Percentiles rank a stretch among this genome's conserved stretches.
phyloP scores from a whole-genome alignment of 2,888 invertebrate species.

The Blastobasis lacticolella region DNA sequence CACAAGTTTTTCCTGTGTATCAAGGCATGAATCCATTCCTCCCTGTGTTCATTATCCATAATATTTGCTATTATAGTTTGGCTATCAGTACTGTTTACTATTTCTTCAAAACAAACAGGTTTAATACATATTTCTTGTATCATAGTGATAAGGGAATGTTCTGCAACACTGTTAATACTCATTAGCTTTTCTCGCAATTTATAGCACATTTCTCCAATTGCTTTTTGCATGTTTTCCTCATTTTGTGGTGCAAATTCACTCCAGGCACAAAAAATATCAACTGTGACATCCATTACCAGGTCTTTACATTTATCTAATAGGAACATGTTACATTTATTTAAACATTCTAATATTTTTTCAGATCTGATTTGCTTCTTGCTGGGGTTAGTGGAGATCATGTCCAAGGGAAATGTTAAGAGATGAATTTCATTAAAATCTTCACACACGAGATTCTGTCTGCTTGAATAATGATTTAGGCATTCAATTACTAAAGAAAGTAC shows the following conservation, averaged over 20 bases:
- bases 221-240: slow-evolving; percentile 49
- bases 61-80: slow-evolving; percentile 40
- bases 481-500: slow-evolving; percentile 31
- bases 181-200: slow-evolving; percentile 33
- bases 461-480: slow-evolving; percentile 32
- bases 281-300: slow-evolving; percentile 53
- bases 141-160: slow-evolving; percentile 50
- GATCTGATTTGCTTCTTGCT: slow-evolving; percentile 27
- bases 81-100: slow-evolving; percentile 37
- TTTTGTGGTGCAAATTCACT: slow-evolving; percentile 49
- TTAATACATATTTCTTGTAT: slow-evolving; percentile 46
- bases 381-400: slow-evolving; percentile 20
- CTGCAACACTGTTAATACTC: slow-evolving; percentile 24
- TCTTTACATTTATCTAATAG: slow-evolving; percentile 45
- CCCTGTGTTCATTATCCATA: slow-evolving; percentile 27
- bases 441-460: slow-evolving; percentile 26
- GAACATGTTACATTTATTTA: slow-evolving; percentile 36
- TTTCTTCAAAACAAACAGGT: slow-evolving; percentile 41
- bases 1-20: slow-evolving; percentile 40
- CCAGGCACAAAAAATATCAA: slow-evolving; percentile 63
- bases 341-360: slow-evolving; percentile 27
- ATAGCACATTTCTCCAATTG: slow-evolving; percentile 49
- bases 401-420: slow-evolving; percentile 34
- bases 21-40: slow-evolving; percentile 46
- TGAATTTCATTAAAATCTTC: slow-evolving; percentile 33